Evolutionary conservation across 2,888 invertebrate genomes (phyloP).

Genomic region (Brenthis daphne): DNA sequence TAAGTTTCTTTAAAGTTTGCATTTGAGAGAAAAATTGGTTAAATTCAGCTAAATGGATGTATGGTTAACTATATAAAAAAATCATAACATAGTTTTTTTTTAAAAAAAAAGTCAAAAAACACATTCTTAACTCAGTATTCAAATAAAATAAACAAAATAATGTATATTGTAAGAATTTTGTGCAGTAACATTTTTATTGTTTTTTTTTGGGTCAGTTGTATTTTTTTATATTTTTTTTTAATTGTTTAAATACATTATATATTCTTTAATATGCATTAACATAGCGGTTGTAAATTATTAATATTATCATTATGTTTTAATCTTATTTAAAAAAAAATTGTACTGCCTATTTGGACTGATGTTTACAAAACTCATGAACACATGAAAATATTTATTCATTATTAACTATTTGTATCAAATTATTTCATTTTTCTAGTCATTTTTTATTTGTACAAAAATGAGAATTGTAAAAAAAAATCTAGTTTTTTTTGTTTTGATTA

Average conservation of each 20-base stretch:
- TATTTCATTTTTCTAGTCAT: conserved; percentile 14
- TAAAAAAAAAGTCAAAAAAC: no score
- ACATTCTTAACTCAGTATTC: no score
- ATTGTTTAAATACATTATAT: not conserved
- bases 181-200: not conserved
- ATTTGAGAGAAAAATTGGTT: not conserved
- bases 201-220: no score
- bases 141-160: no score
- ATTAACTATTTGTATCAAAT: not conserved
- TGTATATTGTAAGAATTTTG: no score
- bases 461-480: not conserved
- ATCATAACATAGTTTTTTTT: no score
- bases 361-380: conserved; percentile 11
- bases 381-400: conserved; percentile 1
- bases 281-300: no score
- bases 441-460: conserved; percentile 11
- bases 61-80: no score
- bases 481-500: not conserved
- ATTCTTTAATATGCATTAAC: not conserved
- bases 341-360: conserved; percentile 25
- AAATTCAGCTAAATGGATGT: not conserved
- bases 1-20: not conserved
- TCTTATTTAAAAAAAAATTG: not conserved
- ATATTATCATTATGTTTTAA: not conserved
- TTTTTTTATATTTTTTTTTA: no score